Conservation (phyloP, 92 coral and sea anemone genomes). For the Palythoa caribaeorum region DNA sequence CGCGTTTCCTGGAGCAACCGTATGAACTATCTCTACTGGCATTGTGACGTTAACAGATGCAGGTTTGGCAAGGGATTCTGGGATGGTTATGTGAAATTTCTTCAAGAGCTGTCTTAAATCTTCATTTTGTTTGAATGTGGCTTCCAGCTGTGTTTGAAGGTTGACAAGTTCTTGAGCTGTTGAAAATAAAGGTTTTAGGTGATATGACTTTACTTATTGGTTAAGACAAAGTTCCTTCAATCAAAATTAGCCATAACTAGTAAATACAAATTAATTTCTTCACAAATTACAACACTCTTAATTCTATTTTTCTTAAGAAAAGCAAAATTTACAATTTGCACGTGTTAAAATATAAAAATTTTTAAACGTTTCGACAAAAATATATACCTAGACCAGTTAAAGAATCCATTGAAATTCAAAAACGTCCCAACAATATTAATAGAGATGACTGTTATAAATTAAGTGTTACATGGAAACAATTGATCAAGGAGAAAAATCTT, state of each 20-base stretch:
- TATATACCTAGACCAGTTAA: too few relatives aligned
- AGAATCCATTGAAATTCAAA: too few relatives aligned
- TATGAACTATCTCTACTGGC: conserved; percentile 13
- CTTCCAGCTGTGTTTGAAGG: conserved; percentile 65
- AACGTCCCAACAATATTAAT: too few relatives aligned
- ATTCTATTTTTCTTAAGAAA: too few relatives aligned
- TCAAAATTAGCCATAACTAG: too few relatives aligned
- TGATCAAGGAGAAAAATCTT: too few relatives aligned
- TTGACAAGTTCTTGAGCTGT: conserved; percentile 75
- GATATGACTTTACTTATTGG: neutral
- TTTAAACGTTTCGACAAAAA: too few relatives aligned
- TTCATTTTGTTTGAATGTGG: conserved; percentile 62
- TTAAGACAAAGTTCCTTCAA: too few relatives aligned
- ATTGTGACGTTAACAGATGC: conserved; percentile 15
- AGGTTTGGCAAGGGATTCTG: conserved; percentile 53
- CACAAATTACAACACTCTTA: neutral
- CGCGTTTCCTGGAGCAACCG: neutral
- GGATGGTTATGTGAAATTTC: conserved; percentile 61
- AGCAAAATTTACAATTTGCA: too few relatives aligned
- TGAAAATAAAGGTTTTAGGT: conserved; percentile 1
- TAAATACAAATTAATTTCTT: neutral
- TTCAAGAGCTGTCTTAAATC: conserved; percentile 64
- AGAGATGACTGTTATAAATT: too few relatives aligned
- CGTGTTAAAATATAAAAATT: too few relatives aligned
- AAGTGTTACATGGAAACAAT: too few relatives aligned